These are phyloP conservation scores for Tadarida brasiliensis DNA, from an alignment of 2,797 vertebrate species.

Conservation along the genomic window DNA sequence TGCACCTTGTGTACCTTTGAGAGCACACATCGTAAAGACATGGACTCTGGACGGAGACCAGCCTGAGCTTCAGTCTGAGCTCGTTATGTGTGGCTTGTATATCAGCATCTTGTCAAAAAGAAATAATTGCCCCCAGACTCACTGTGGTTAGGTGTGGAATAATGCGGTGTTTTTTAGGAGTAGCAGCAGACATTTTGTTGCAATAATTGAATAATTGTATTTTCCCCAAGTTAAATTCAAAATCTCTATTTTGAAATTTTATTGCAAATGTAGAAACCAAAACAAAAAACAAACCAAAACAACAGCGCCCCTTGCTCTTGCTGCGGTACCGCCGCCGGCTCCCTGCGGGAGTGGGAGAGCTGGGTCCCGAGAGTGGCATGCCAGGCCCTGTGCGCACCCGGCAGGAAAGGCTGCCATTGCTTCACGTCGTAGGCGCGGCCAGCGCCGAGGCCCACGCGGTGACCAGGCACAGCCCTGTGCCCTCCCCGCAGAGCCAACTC, in stretches of 20 bases:
- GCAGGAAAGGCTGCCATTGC: not conserved
- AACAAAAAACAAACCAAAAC: not conserved
- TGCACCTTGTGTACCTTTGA: not conserved
- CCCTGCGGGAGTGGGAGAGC: not conserved
- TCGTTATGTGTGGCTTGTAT: not conserved
- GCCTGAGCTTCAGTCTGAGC: not conserved
- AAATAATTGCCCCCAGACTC: not conserved
- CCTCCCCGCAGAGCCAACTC: not conserved
- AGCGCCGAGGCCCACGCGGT: too few species aligned
- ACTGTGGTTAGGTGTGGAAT: not conserved
- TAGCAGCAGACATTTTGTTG: not conserved
- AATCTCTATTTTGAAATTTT: slow-evolving; percentile 59
- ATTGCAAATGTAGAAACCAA: slow-evolving; percentile 18
- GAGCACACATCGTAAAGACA: not conserved
- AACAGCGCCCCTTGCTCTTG: not conserved
- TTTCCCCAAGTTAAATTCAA: slow-evolving; percentile 13
- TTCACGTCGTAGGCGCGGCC: too few species aligned
- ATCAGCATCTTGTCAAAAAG: not conserved
- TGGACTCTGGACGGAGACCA: not conserved
- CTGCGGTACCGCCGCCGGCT: not conserved
- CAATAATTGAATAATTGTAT: not conserved
- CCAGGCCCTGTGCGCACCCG: not conserved
- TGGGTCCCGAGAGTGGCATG: not conserved
- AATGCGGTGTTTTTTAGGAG: not conserved
- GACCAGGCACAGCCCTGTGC: fast-evolving